phyloP scores from a whole-genome alignment of 37 sponge, comb jelly and placozoan genomes.

The Dysidea cf. avara region DNA sequence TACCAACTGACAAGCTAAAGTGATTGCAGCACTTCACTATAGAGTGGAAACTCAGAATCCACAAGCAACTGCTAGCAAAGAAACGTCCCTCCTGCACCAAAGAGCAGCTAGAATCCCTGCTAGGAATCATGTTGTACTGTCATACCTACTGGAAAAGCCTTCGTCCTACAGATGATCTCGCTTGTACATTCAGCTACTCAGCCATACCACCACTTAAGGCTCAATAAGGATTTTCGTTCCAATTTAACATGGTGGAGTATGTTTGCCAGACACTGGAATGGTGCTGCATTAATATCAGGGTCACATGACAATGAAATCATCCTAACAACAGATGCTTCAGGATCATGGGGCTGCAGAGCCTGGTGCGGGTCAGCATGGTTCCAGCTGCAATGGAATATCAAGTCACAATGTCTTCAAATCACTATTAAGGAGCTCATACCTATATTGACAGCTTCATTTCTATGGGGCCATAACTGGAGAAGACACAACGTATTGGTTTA shows the following conservation, averaged over 20 bases:
- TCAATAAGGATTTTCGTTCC: slow-evolving; percentile 17
- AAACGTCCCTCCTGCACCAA: slow-evolving; percentile 4
- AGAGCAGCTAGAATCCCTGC: slow-evolving; percentile 27
- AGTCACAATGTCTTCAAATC: background rate
- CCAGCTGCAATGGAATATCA: slow-evolving; percentile 24
- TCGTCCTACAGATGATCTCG: slow-evolving; percentile 24
- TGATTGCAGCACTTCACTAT: background rate
- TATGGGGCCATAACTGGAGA: slow-evolving; percentile 23
- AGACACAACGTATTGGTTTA: background rate
- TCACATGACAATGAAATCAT: slow-evolving; percentile 37
- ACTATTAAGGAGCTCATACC: slow-evolving; percentile 54
- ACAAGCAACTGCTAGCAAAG: too few species aligned
- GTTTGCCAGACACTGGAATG: slow-evolving; percentile 20
- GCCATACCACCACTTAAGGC: slow-evolving; percentile 9
- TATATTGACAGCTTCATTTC: slow-evolving; percentile 14
- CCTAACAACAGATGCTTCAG: too few species aligned
- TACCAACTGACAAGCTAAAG: slow-evolving; percentile 38
- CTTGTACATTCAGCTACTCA: background rate
- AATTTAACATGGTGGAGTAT: slow-evolving; percentile 11
- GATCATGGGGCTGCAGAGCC: slow-evolving; percentile 64
- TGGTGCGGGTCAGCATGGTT: slow-evolving; percentile 22
- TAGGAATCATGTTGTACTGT: slow-evolving; percentile 23
- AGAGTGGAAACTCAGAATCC: slow-evolving; percentile 9
- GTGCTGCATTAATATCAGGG: background rate
- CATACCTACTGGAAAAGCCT: slow-evolving; percentile 20